phyloP scores from a whole-genome alignment of 2,113 vertebrate species.

The Otis tarda region DNA sequence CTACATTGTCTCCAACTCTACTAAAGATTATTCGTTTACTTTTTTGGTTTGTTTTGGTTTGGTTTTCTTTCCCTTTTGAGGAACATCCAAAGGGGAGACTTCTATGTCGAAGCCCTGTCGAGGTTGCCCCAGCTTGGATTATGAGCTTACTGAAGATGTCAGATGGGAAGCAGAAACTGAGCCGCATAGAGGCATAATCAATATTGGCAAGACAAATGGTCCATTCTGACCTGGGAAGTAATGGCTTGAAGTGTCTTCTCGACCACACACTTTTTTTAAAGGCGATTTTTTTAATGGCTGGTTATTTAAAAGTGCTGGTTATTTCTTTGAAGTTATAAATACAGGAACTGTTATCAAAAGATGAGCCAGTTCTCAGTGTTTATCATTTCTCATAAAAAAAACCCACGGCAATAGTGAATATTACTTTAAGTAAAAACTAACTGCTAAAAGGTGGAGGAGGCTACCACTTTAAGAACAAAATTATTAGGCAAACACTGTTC shows the following conservation, averaged over 20 bases:
- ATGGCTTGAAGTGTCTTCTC: background rate
- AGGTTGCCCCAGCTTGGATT: background rate
- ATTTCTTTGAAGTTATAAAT: background rate
- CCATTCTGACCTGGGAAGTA: background rate
- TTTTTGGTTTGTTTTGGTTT: background rate
- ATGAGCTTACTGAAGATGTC: background rate
- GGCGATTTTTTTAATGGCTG: fast-evolving
- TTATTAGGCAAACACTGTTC: background rate
- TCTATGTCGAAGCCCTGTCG: background rate
- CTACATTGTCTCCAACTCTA: background rate
- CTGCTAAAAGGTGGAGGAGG: background rate
- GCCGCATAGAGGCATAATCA: background rate
- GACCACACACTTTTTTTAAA: background rate
- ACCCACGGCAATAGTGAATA: fast-evolving
- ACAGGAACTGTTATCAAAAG: background rate
- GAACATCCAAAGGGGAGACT: background rate
- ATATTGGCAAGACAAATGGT: background rate
- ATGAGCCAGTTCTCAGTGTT: background rate
- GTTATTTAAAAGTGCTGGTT: background rate
- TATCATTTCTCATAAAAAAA: background rate
- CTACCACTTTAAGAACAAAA: background rate
- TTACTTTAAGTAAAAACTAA: background rate
- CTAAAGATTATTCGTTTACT: no score
- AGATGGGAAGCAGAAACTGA: background rate
- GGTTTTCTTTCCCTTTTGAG: background rate